Evolutionary conservation across 2,888 invertebrate species (phyloP).

Genomic region (Lucinisca nassula): DNA sequence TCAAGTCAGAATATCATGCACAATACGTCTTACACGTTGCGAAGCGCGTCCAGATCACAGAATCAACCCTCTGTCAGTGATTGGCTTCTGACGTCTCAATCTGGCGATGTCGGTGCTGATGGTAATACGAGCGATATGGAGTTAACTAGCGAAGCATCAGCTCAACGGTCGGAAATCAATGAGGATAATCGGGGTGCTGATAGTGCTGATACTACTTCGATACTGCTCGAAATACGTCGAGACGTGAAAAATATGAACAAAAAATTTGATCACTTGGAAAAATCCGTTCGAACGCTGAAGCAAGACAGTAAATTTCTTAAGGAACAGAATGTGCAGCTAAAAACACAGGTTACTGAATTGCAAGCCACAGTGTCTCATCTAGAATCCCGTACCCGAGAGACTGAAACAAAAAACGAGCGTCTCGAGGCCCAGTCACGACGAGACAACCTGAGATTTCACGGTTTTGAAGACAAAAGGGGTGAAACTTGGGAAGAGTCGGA

Average conservation of each 20-base stretch:
- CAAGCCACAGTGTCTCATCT: not conserved
- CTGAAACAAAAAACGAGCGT: not conserved
- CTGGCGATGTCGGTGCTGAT: not conserved
- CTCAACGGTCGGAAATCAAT: not conserved
- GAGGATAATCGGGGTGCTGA: not conserved
- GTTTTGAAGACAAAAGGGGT: constrained; percentile 9
- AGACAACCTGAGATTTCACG: constrained; percentile 2
- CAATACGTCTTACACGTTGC: not conserved
- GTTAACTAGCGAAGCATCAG: not conserved
- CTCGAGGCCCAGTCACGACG: not conserved
- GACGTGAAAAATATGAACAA: not conserved
- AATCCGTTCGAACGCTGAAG: not conserved
- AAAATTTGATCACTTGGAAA: not conserved
- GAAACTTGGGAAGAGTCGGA: constrained; percentile 16
- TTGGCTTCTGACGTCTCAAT: not conserved
- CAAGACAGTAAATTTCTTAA: not conserved
- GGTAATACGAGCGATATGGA: not conserved
- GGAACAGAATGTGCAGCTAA: not conserved
- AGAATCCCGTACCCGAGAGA: not conserved
- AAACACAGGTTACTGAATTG: not conserved
- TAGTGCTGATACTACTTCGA: not conserved
- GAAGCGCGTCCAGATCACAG: not conserved
- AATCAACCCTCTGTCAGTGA: not conserved
- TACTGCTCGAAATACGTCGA: not conserved
- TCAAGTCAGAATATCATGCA: not conserved